Evolutionary conservation across 2,888 invertebrate genomes (phyloP), one percentile per base, ranked within the genome.

Genomic region (Mimumesa dahlbomi): DNA sequence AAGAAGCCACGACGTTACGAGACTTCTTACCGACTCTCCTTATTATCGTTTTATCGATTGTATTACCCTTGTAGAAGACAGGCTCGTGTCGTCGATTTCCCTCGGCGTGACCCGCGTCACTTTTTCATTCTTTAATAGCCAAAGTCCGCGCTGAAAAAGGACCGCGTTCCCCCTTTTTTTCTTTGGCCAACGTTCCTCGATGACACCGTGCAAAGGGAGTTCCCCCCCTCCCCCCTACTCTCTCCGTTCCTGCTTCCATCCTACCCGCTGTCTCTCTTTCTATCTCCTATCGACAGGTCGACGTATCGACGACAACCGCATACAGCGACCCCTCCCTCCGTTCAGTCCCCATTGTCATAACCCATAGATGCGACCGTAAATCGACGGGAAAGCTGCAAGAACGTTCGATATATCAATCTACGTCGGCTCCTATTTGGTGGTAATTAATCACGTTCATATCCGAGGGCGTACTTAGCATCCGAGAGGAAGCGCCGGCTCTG

Each of bases 351-450:
- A 82, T 82, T 81, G 82, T 82, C 83, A 83, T 79, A 82, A 84
- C 73, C 81, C 79, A 82, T 83, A 77, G 82, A 84, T 73, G 79
- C 77, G 76, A 75, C 77, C 82, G 82, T 85, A 85, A 85, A 85
- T 85, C 81, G 83, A 78, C 71, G 79, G 81, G 77, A 83, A 83
- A 81, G 82, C 77, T 72, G 78, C 85, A 86, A 86, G 82, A 84
- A 84, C 85, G 80, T 68, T 78, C 86, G 85, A 85, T 87, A 85
- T 85, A 88, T 87, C 87, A 86, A 85, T 87, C 86, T 75, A 85
- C 84, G 87, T 87, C 83, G 76, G 81, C 68, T 82, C 77, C 84
- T 84, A 86, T 87, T 88, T 87, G 85, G 82, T 78, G 84, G 84
- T 87, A 87, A 88, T 88, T 88, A 88, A 88, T 87, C 86, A 87